Base-by-base conservation (phyloP, 2,113 vertebrate species). In the Theristicus caerulescens region DNA sequence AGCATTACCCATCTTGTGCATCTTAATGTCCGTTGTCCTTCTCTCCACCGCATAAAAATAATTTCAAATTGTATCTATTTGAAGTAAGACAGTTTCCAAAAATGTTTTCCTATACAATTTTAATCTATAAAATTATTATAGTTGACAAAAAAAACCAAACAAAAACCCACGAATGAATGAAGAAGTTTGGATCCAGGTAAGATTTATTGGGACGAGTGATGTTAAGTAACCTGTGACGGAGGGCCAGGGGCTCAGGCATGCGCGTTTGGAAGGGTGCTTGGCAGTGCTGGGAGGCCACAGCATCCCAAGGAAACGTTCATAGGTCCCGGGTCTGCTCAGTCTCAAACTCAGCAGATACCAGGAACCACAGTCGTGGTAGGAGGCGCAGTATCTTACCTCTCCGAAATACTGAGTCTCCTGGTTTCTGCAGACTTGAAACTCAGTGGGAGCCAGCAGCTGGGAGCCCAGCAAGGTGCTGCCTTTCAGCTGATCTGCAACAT, bases 291-390 rank as follows among this genome's bases (percentile, higher is more conserved):
- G 42, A 66, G 51, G 38, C 61, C n/a, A 20, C 44, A 65, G 61
- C 34, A 54, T 69, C 42, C 32, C 1, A 0, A 64, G 49, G 49
- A 34, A 64, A 67, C 0, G 0, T 36, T 38, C 42, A 10, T 4
- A 73, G 49, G 59, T 67, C 34, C 42, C 0, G 0, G 9, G 8
- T 64, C 71, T 90, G 54, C 59, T 87, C 26, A 17, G 38, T 58
- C 42, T 67, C 7, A 2, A 29, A 69, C 42, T 49, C 4, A 8
- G 55, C 24, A 54, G 42, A 34, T 34, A 70, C 6, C 29, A 40
- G 44, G 51, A 79, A 42, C 18, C 29, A 32, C 31, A 57, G 58
- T 21, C 0, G 0, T 29, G 47, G 20, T 49, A 32, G 58, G 47
- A 62, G 29, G 24, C 32, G 46, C 24, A 25, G 20, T 40, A 27